These are phyloP conservation scores for Nycticryphes semicollaris DNA, from an alignment of 2,113 vertebrate genomes.

Conservation along the genomic window DNA sequence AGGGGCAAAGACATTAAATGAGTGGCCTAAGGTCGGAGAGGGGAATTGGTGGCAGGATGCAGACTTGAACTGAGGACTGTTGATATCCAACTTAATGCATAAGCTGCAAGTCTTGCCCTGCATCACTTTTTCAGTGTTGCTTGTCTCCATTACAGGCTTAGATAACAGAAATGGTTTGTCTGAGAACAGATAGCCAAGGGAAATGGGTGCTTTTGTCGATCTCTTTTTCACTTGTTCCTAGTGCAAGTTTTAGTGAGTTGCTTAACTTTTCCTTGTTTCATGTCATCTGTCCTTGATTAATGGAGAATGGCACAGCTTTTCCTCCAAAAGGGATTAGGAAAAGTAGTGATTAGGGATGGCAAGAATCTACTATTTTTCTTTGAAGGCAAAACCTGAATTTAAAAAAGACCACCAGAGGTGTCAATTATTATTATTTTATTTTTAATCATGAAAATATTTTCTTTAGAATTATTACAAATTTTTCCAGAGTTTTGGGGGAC, in stretches of 20 bases:
- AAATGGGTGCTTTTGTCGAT: not conserved
- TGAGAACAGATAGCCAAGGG: not conserved
- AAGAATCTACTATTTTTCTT: not conserved
- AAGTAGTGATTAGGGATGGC: not conserved
- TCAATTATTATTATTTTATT: not conserved
- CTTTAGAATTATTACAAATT: not conserved
- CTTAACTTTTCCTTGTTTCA: not conserved
- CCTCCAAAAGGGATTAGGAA: not conserved
- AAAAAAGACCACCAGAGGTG: not conserved
- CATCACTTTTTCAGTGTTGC: not conserved
- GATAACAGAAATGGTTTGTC: not conserved
- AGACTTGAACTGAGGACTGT: slow-evolving; percentile 5
- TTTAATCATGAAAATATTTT: not conserved
- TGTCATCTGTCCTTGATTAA: not conserved
- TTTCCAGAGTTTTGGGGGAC: not conserved
- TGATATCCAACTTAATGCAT: not conserved
- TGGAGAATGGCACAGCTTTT: not conserved
- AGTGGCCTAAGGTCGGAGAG: slow-evolving; percentile 19
- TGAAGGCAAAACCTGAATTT: not conserved
- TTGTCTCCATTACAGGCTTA: not conserved
- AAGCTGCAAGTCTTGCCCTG: not conserved
- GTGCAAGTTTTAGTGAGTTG: not conserved
- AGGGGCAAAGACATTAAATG: slow-evolving; percentile 42
- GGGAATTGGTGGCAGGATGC: slow-evolving; percentile 35
- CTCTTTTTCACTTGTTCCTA: not conserved